These are phyloP conservation scores for Eupithecia tripunctaria DNA, from an alignment of 2,888 invertebrate species.

Conservation along the genomic window DNA sequence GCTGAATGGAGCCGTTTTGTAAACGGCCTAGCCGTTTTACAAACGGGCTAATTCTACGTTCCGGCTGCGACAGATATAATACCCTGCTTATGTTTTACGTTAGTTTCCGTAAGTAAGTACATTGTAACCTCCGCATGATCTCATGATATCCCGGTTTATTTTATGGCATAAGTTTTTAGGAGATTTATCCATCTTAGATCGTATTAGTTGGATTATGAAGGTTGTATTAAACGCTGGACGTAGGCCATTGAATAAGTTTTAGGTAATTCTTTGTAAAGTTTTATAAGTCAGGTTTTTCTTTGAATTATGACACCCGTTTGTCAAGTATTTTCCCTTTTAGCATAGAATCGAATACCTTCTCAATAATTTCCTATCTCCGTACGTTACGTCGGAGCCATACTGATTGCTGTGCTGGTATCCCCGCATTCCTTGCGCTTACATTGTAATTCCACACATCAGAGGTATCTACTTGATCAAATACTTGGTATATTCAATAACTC, in stretches of 20 bases:
- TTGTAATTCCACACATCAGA: constrained; percentile 37
- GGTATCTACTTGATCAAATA: constrained; percentile 30
- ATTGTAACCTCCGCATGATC: background rate
- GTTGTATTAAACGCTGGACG: background rate
- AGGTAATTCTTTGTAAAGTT: background rate
- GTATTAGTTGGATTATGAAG: background rate
- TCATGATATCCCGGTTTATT: background rate
- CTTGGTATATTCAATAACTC: background rate
- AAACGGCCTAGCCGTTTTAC: too few species aligned
- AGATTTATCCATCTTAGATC: background rate
- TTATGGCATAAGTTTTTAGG: background rate
- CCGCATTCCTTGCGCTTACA: constrained; percentile 33
- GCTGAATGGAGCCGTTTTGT: too few species aligned
- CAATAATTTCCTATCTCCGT: background rate
- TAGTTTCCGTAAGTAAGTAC: background rate
- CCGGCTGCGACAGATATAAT: too few species aligned
- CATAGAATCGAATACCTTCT: too few species aligned
- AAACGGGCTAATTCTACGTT: too few species aligned
- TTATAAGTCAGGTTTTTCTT: background rate
- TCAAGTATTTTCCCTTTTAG: too few species aligned
- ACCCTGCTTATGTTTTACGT: background rate
- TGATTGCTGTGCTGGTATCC: constrained; percentile 16
- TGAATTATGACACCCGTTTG: too few species aligned
- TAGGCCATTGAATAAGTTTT: too few species aligned
- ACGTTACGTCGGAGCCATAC: too few species aligned